Evolutionary conservation across 2,888 invertebrate species (phyloP).

Genomic region (Cosmia pyralina): DNA sequence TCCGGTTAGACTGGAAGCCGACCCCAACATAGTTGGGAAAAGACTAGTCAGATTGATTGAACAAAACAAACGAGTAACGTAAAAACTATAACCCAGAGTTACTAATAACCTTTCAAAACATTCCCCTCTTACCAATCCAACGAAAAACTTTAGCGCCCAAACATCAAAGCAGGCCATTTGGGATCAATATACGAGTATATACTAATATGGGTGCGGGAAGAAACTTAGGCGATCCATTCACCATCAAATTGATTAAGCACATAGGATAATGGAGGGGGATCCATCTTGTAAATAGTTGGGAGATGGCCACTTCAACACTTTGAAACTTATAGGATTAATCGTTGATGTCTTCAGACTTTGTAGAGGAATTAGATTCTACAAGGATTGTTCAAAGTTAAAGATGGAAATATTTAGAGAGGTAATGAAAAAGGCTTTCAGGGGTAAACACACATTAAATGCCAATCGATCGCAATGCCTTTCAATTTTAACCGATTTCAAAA

Average conservation of each 20-base stretch:
- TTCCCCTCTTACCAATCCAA: neutral
- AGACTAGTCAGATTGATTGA: no score
- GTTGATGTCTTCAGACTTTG: constrained; percentile 31
- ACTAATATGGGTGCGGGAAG: constrained; percentile 62
- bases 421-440: neutral
- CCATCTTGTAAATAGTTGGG: constrained; percentile 68
- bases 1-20: no score
- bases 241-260: constrained; percentile 66
- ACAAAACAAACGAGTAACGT: neutral
- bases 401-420: neutral
- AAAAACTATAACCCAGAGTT: neutral
- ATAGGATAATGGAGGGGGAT: constrained; percentile 66
- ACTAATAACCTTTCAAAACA: constrained; percentile 8
- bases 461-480: no score
- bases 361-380: constrained; percentile 21
- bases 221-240: constrained; percentile 61
- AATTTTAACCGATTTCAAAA: no score
- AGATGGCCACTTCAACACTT: constrained; percentile 63
- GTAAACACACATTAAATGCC: no score
- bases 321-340: constrained; percentile 63
- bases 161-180: constrained; percentile 30
- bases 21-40: no score
- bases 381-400: neutral
- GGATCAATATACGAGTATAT: constrained; percentile 53
- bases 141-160: constrained; percentile 45